Evolutionary conservation across 2,797 vertebrate genomes (phyloP).

Genomic region (Delichon dasypus): DNA sequence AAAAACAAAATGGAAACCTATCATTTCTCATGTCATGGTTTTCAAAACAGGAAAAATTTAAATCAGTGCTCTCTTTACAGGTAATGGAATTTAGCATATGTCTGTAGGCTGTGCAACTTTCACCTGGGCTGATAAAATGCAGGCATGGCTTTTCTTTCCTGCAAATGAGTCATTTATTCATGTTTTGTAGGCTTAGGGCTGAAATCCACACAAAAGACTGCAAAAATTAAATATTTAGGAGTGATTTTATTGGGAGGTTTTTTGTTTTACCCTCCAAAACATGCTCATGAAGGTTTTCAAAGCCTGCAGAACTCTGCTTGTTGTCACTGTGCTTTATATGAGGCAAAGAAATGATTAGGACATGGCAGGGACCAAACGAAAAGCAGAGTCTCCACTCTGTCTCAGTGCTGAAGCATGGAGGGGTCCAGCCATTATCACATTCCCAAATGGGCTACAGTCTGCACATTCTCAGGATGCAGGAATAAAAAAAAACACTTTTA

Average conservation of each 20-base stretch:
- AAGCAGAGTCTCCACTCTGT: not conserved
- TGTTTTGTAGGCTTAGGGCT: slow-evolving; percentile 11
- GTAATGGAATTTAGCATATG: slow-evolving; percentile 31
- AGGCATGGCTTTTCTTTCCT: not conserved
- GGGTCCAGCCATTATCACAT: not conserved
- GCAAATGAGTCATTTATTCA: slow-evolving; percentile 24
- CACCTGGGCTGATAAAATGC: slow-evolving; percentile 1
- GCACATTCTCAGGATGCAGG: not conserved
- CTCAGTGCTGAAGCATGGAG: not conserved
- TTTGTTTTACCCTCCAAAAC: not conserved
- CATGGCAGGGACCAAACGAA: not conserved
- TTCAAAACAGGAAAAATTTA: slow-evolving; percentile 40
- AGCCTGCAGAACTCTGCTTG: not conserved
- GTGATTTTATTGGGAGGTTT: not conserved
- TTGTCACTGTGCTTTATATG: not conserved
- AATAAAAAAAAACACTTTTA: not conserved
- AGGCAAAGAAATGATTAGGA: not conserved
- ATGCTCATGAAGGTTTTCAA: not conserved
- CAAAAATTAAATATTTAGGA: slow-evolving; percentile 21
- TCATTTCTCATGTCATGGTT: slow-evolving; percentile 26
- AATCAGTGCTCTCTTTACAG: slow-evolving; percentile 17
- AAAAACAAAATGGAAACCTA: slow-evolving; percentile 59
- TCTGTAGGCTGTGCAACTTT: slow-evolving; percentile 40
- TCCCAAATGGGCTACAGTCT: not conserved
- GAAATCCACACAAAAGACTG: not conserved